Conservation (phyloP, 2,113 vertebrate species). For the Heptranchias perlo region DNA sequence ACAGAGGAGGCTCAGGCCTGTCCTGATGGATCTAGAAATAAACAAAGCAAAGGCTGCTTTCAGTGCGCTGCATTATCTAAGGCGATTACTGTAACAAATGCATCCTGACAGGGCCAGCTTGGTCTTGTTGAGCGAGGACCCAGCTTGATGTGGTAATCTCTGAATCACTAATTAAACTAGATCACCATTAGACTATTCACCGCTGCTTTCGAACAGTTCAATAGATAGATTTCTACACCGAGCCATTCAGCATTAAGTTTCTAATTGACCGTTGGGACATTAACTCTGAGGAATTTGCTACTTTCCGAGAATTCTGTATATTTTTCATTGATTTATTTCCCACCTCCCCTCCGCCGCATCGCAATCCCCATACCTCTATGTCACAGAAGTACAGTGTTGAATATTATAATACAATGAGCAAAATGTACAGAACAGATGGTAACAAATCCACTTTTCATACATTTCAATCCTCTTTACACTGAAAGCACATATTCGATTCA, state of each 20-base stretch:
- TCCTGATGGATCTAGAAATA: slow-evolving; percentile 69
- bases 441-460: neutral
- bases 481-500: neutral
- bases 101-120: slow-evolving; percentile 54
- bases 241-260: slow-evolving; percentile 13
- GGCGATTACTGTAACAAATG: slow-evolving; percentile 52
- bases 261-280: slow-evolving; percentile 27
- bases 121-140: slow-evolving; percentile 30
- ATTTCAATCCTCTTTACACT: slow-evolving; percentile 7
- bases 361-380: neutral
- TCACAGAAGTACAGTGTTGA: neutral
- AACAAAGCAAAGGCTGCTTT: slow-evolving; percentile 41
- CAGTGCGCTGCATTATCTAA: neutral
- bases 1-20: slow-evolving; percentile 69
- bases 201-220: slow-evolving; percentile 40
- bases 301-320: neutral
- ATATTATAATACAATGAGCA: slow-evolving; percentile 14
- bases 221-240: slow-evolving; percentile 35
- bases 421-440: slow-evolving; percentile 27
- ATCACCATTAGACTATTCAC: slow-evolving; percentile 54
- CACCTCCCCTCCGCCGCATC: neutral
- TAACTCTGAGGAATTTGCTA: slow-evolving; percentile 16
- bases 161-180: slow-evolving; percentile 62
- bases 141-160: slow-evolving; percentile 42
- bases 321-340: neutral